Evolutionary conservation across 1,140 invertebrate species (phyloP).

Genomic region (Sinella curviseta): DNA sequence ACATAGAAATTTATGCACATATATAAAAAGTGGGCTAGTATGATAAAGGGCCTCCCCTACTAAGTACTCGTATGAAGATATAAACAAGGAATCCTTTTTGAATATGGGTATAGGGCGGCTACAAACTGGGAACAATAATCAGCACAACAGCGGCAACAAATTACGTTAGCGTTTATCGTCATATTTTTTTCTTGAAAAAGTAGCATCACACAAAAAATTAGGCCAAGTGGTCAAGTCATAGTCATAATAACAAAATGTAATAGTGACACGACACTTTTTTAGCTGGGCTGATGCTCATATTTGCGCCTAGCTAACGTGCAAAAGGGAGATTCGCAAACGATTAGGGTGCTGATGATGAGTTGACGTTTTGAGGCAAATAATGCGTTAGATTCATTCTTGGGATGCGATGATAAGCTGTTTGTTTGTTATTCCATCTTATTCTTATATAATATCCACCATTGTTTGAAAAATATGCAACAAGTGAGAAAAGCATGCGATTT

Average conservation of each 20-base stretch:
- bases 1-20: not conserved
- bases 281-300: not conserved
- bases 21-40: constrained; percentile 1
- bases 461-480: not conserved
- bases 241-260: too few relatives aligned
- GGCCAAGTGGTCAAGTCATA: constrained; percentile 16
- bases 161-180: too few relatives aligned
- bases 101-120: not conserved
- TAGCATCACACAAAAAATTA: not conserved
- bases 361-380: not conserved
- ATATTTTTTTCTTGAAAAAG: not conserved
- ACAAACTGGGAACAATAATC: not conserved
- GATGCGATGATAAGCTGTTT: too few relatives aligned
- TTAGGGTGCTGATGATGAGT: not conserved
- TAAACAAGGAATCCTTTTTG: not conserved
- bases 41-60: not conserved
- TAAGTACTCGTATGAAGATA: not conserved
- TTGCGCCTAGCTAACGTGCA: not conserved
- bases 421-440: not conserved
- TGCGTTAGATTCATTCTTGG: not conserved
- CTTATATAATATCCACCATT: not conserved
- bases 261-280: not conserved
- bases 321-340: not conserved
- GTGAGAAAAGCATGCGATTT: too few relatives aligned
- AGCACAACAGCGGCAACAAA: not conserved